A percentile compares a stretch with the other conserved stretches of the same genome.
Conservation (phyloP, 2,113 vertebrate genomes). For the Malurus cyaneus region DNA sequence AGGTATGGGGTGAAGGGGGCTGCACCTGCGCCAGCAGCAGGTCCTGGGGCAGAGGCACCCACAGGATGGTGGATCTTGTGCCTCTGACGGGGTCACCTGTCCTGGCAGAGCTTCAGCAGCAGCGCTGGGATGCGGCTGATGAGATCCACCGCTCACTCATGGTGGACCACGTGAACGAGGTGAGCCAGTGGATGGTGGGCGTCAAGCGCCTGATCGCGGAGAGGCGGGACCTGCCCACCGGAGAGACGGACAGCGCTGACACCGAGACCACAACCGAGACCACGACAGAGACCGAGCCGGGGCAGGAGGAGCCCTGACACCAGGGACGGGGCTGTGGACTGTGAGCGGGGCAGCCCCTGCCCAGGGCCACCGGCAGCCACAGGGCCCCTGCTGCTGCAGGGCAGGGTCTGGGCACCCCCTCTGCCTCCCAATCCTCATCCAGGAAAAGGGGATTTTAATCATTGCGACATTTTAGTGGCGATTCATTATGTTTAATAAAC, state of each 20-base stretch:
- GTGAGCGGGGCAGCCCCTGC: neutral
- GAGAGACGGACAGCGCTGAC: accelerated
- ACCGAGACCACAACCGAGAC: accelerated
- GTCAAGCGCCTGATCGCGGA: slow-evolving; percentile 93
- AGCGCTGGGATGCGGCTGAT: slow-evolving; percentile 86
- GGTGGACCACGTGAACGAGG: slow-evolving; percentile 93
- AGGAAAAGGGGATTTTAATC: slow-evolving; percentile 3
- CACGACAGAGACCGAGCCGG: accelerated
- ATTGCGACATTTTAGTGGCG: neutral
- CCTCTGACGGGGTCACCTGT: accelerated
- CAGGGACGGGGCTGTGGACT: neutral
- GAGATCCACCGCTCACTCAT: slow-evolving; percentile 92
- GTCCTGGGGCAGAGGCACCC: accelerated
- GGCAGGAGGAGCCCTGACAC: neutral
- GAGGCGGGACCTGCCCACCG: slow-evolving; percentile 74
- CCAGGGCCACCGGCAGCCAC: neutral
- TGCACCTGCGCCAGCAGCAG: accelerated
- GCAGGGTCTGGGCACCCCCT: neutral
- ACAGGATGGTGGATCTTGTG: accelerated
- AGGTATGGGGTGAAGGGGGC: slow-evolving; percentile 65
- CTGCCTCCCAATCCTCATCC: neutral
- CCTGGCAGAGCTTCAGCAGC: slow-evolving; percentile 77
- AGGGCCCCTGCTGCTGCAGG: neutral
- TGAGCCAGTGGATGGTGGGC: slow-evolving; percentile 97
- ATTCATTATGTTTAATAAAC: slow-evolving; percentile 39